Base-by-base conservation (phyloP, 2,797 vertebrate species). In the Allenopithecus nigroviridis region DNA sequence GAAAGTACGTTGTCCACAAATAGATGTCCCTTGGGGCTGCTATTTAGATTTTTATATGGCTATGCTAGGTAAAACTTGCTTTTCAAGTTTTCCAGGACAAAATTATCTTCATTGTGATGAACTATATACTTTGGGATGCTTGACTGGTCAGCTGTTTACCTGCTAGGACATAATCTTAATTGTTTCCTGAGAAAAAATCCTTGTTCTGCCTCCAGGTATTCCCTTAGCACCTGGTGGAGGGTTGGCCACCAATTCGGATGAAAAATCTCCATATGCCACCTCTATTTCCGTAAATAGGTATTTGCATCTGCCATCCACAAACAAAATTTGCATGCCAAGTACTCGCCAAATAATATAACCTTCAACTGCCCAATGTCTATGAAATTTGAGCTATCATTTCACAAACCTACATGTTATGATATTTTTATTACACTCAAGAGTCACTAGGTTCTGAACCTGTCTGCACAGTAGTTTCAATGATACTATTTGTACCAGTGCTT, bases 181-280 rank as follows among this genome's bases (percentile, higher is more conserved):
- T 88, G 36, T 72, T 90, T 93, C 36, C 57, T 41, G 74, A 84
- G 75, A 94, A 93, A 93, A 92, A 90, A 79, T 84, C 4, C 8
- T 19, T 24, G 13, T 75, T 75, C 39, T 97, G 57, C 64, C 46
- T 96, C 72, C 4, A 97, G 93, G 48, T 95, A 92, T 84, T 92
- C 89, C 79, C 83, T 80, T 41, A 88, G 70, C 53, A 94, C n/a
- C 53, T 36, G 9, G 89, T 61, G 17, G 84, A 93, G 33, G 39
- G 5, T 16, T 98, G 92, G 96, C 90, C 41, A 90, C 89, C 86
- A 96, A 92, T 85, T 98, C 84, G 0, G 57, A 61, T 94, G 96
- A 94, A 95, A 97, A 97, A 97, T 97, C 64, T 95, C 96, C 96
- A 94, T 94, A 92, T 97, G 97, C 39, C 87, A 84, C 68, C 68